Conservation (phyloP, 30 jellyfish, hydroid and myxozoan genomes). For the Chrysaora quinquecirrha region DNA sequence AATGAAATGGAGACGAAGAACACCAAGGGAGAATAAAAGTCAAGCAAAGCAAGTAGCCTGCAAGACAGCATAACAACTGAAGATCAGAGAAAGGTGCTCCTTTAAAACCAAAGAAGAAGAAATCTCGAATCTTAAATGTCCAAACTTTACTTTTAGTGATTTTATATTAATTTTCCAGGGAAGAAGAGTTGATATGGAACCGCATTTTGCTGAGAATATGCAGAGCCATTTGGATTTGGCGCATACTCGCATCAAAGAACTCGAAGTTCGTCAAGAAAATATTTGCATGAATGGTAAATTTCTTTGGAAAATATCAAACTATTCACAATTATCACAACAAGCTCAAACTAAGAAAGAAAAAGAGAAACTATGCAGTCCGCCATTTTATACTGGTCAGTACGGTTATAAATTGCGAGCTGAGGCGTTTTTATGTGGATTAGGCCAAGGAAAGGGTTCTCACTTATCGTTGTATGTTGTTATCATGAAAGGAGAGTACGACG, state of each 20-base stretch:
- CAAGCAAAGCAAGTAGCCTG: no score
- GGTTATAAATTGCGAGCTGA: slow-evolving; percentile 97
- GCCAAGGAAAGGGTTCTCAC: slow-evolving; percentile 98
- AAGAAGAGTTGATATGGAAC: slow-evolving; percentile 89
- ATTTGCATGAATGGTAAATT: slow-evolving; percentile 95
- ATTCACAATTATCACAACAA: slow-evolving; percentile 81
- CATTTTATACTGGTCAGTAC: slow-evolving; percentile 97
- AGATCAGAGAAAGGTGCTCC: no score
- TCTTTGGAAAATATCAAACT: slow-evolving; percentile 94
- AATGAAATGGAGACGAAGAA: no score
- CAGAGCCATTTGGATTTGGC: slow-evolving; percentile 91
- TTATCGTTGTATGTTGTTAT: slow-evolving; percentile 91
- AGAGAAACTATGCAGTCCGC: slow-evolving; percentile 96
- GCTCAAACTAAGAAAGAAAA: slow-evolving; percentile 93
- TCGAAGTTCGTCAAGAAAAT: slow-evolving; percentile 94
- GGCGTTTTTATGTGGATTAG: slow-evolving; percentile 95
- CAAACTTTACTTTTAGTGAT: no score
- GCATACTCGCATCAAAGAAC: slow-evolving; percentile 86
- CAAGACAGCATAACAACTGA: no score
- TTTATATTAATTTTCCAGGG: no score
- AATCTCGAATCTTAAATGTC: no score
- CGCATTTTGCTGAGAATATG: slow-evolving; percentile 73
- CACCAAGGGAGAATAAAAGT: no score
- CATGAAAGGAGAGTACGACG: slow-evolving; percentile 98
- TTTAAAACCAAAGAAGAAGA: no score